Percentiles rank a stretch among this genome's conserved stretches.
These are phyloP conservation scores for Chroicocephalus ridibundus DNA, from an alignment of 2,113 vertebrate genomes.

Conservation along the genomic window DNA sequence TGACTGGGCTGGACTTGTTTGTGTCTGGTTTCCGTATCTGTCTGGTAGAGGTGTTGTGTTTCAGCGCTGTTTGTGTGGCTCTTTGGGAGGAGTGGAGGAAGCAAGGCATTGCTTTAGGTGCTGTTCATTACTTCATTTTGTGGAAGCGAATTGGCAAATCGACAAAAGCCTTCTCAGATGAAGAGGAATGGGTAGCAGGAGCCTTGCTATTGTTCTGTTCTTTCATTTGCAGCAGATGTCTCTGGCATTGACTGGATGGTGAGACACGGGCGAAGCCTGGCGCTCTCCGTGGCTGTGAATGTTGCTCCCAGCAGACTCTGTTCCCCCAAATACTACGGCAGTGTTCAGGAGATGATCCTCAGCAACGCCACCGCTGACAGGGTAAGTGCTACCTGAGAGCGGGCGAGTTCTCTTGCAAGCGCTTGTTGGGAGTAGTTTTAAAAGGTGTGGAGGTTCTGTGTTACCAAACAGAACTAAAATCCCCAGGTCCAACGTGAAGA, in stretches of 20 bases:
- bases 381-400: conserved; percentile 67
- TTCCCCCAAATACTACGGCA: conserved; percentile 77
- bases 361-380: conserved; percentile 88
- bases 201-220: not conserved
- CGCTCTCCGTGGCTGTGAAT: conserved; percentile 87
- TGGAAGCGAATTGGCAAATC: not conserved
- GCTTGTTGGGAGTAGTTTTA: not conserved
- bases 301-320: conserved; percentile 86
- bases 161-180: not conserved
- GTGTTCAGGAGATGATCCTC: conserved; percentile 85
- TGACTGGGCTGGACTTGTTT: not conserved
- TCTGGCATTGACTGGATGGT: conserved; percentile 99
- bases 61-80: not conserved
- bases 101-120: not conserved
- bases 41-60: not conserved
- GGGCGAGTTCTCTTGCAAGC: fast-evolving
- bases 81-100: not conserved
- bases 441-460: not conserved
- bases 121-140: not conserved
- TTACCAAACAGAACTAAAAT: not conserved
- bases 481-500: not conserved
- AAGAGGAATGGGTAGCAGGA: not conserved
- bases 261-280: conserved; percentile 92
- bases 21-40: not conserved
- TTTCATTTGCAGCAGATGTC: conserved; percentile 79